Base-by-base conservation (phyloP, 2,113 vertebrate species). In the Lethenteron reissneri region DNA sequence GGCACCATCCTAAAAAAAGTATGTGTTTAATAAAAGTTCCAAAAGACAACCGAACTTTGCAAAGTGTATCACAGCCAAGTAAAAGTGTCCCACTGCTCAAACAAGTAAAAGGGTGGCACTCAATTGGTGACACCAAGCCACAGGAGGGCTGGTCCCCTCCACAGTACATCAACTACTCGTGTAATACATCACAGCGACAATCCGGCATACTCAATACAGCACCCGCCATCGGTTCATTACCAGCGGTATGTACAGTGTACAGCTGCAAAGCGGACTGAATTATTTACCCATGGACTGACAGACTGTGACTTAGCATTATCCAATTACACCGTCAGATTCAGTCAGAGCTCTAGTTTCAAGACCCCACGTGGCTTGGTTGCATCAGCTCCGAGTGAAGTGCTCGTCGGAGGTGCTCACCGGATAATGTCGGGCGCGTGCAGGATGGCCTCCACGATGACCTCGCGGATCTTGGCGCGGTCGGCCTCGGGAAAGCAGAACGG, bases 401-500 rank as follows among this genome's bases (percentile, higher is more conserved):
- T 41, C 41, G 41, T 41, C 41, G 6, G 41, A 41, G 41, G 41
- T 5, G 41, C 41, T 41, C 21, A 94, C 92, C 92, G 87, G 80
- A 97, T 84, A 78, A 91, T 82, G 75, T 96, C 92, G 9, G 92
- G 90, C 77, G 88, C 90, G 70, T 85, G 88, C 78, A 97, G 92
- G 75, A 97, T 92, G 57, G 84, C 88, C 80, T 97, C 92, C 64
- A 97, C 87, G 21, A 97, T 87, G 79, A 92, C 86, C 72, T 95
- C 89, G 17, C 92, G 82, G 70, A 97, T 96, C 79, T 96, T 90
- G 75, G 92, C 85, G 2, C 92, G 84, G 78, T 97, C 92, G 0
- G 95, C 96, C 78, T 97, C 92, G 1, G 96, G 91, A 76, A 97
- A 95, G 77, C 95, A 95, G 78, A 97, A 97, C 0, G 90, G 91